A percentile compares a stretch with the other conserved stretches of the same genome.
These are phyloP conservation scores for Eristalinus sepulchralis DNA, from an alignment of 2,888 invertebrate species.

Conservation along the genomic window DNA sequence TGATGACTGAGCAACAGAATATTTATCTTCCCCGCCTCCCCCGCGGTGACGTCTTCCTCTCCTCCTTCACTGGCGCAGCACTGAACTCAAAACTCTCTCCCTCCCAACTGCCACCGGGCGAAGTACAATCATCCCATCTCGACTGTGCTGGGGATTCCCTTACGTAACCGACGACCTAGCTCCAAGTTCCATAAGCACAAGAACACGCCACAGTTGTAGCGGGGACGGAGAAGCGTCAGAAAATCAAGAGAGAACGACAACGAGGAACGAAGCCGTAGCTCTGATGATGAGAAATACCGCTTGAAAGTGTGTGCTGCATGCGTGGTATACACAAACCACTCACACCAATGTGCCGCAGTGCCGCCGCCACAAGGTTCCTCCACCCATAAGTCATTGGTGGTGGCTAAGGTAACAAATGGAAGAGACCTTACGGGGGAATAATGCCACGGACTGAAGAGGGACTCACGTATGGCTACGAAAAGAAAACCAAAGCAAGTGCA, in stretches of 20 bases:
- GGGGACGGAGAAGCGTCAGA: neutral
- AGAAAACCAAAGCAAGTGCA: constrained; percentile 61
- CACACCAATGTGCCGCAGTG: neutral
- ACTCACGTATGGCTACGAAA: constrained; percentile 27
- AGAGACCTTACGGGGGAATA: constrained; percentile 49
- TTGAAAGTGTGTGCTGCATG: constrained; percentile 33
- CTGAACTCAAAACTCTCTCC: neutral
- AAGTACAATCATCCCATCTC: constrained; percentile 61
- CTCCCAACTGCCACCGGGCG: constrained; percentile 28
- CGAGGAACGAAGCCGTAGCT: neutral
- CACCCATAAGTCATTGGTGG: constrained; percentile 14
- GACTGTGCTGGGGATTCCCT: constrained; percentile 69
- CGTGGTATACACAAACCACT: constrained; percentile 25
- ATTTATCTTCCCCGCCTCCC: constrained; percentile 42
- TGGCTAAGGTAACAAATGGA: constrained; percentile 19
- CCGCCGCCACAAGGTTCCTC: constrained; percentile 1
- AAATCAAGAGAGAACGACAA: neutral
- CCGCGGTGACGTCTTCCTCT: constrained; percentile 37
- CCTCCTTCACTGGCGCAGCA: constrained; percentile 13
- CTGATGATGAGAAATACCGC: constrained; percentile 8
- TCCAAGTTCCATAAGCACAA: constrained; percentile 22
- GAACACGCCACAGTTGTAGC: neutral
- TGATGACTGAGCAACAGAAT: constrained; percentile 60
- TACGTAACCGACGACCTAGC: constrained; percentile 60
- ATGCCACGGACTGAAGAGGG: neutral